A percentile compares a stretch with the other conserved stretches of the same genome.
These are phyloP conservation scores for Anguilla rostrata DNA, from an alignment of 2,113 vertebrate genomes.

Conservation along the genomic window DNA sequence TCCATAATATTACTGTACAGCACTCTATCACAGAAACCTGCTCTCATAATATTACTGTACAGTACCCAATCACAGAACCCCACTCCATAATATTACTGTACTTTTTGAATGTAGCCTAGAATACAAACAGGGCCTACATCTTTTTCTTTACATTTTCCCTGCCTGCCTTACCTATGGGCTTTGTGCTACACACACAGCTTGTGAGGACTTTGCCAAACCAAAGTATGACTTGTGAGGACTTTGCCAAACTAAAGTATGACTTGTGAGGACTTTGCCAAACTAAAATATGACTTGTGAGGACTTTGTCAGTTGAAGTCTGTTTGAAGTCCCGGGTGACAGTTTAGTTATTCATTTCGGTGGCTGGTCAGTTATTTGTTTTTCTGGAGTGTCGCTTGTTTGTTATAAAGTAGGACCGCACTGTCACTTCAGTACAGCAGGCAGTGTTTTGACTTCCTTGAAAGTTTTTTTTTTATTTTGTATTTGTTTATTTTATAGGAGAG, in stretches of 20 bases:
- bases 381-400: background rate
- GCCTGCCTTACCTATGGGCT: background rate
- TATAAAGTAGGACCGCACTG: conserved; percentile 16
- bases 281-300: background rate
- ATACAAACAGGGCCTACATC: background rate
- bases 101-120: background rate
- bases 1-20: background rate
- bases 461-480: conserved; percentile 13
- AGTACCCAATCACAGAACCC: too few species aligned
- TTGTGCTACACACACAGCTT: background rate
- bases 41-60: too few species aligned
- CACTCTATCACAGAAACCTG: too few species aligned
- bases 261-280: background rate
- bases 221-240: background rate
- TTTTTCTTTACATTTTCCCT: background rate
- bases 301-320: background rate
- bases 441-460: conserved; percentile 27
- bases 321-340: background rate
- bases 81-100: too few species aligned
- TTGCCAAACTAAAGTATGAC: too few species aligned
- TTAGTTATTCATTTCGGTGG: background rate
- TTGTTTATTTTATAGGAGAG: background rate
- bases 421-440: conserved; percentile 15
- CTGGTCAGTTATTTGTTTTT: conserved; percentile 17
- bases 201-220: background rate